Evolutionary conservation across 1,140 invertebrate species (phyloP), one percentile per base, ranked within the genome.

Genomic region (Planococcus citri): DNA sequence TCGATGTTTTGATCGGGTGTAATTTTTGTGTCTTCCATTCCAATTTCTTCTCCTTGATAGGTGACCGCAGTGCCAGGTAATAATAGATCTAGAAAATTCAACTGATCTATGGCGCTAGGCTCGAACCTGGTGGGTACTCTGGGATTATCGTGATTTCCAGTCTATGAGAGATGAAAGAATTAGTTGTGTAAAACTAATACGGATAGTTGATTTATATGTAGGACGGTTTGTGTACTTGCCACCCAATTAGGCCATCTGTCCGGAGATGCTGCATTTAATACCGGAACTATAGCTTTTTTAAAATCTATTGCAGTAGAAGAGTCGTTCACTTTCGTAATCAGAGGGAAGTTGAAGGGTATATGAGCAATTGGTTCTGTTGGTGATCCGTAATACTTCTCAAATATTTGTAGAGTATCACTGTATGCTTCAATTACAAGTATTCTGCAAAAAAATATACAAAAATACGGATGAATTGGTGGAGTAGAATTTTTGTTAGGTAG

Each of bases 11-110:
- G 80, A 70, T 81, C 79, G 78, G 80, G 84, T 70, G 78, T 79
- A 0, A 87, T 78, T 57, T 74, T 76, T 0, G 80, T 80, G 79
- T 91, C 83, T 1, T 81, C 78, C 87, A 92, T 91, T 1, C 86
- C 89, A 69, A 90, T 83, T 75, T 90, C 88, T 76, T 90, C 88
- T 1, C 88, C 91, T 77, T 91, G 86, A 75, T 92, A 92, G 64
- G 85, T 85, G 0, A 91, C 82, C 0, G 85, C 81, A 6, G 83
- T 84, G 10, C 92, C 92, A 21, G 89, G 89, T 22, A 94, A 77
- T 14, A 90, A 78, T 72, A 90, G 77, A 1, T 84, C 79, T 57
- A 94, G 74, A 82, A 90, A 90, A 73, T 88, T 87, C 74, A 91
- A 81, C 10, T 83, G 85, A 77, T 92, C 90, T 0, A 87, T 82